phyloP scores from a whole-genome alignment of 2,113 vertebrate genomes.

The Neodon shergylaensis region DNA sequence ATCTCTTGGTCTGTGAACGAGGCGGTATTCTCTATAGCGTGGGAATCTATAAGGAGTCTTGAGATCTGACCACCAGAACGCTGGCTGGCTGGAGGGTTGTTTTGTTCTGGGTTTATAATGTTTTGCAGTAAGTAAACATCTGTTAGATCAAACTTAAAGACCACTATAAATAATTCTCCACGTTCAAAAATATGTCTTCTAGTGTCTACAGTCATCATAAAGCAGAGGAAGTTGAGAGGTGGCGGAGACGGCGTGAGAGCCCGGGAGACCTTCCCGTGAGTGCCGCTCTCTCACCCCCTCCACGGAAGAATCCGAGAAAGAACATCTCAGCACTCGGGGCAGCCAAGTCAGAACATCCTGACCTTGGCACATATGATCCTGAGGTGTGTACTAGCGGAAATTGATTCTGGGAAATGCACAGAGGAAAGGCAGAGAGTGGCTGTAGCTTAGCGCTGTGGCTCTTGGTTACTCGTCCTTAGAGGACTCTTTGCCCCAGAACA shows the following conservation, averaged over 20 bases:
- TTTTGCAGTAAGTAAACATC: constrained; percentile 51
- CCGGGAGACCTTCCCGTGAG: background rate
- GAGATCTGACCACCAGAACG: background rate
- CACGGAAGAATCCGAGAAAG: constrained; percentile 57
- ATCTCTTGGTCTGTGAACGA: background rate
- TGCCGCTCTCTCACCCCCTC: background rate
- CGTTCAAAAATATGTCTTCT: constrained; percentile 64
- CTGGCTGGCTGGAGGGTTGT: background rate
- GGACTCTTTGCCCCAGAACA: background rate
- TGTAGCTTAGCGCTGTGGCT: background rate
- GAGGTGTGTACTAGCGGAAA: constrained; percentile 82
- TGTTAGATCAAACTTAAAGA: constrained; percentile 59
- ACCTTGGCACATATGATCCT: constrained; percentile 80
- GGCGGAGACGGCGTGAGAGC: constrained; percentile 25
- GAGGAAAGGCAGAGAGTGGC: constrained; percentile 51
- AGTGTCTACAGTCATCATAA: constrained; percentile 63
- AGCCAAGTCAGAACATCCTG: constrained; percentile 74
- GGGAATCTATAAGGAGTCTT: background rate
- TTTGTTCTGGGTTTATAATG: constrained; percentile 26
- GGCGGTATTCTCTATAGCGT: background rate
- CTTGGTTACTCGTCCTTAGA: background rate
- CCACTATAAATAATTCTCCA: constrained; percentile 58
- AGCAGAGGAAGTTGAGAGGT: constrained; percentile 48
- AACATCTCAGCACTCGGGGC: constrained; percentile 9
- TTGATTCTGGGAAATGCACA: constrained; percentile 85